Evolutionary conservation across 2,797 vertebrate species (phyloP), one percentile per base, ranked within the genome.

Genomic region (Avahi laniger): DNA sequence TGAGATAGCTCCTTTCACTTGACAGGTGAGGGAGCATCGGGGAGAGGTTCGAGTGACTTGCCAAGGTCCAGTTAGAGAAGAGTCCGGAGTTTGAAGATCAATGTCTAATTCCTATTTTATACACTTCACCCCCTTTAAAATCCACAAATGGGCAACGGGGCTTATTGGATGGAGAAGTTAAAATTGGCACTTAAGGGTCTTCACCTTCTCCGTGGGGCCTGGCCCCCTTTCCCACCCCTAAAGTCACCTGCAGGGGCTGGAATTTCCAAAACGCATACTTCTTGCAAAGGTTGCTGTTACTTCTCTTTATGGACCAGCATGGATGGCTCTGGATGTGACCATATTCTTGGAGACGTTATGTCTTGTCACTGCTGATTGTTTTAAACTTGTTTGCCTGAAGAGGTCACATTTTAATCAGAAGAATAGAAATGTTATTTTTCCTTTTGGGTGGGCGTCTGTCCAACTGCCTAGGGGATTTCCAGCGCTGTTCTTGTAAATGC

Each of bases 381-480:
- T 95, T 50, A 54, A 33, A 48, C 57, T 73, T 10, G 30, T 69
- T 67, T 75, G 69, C 72, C 78, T 0, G 0, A 22, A 70, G 94
- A 91, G 81, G 83, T 92, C 93, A 86, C 73, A 92, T 84, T 96
- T 96, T 86, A 67, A 93, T 87, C 17, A 26, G 96, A 93, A 95
- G 89, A 79, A 46, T 10, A 94, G 70, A 96, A 86, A 76, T 70
- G 76, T 72, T 89, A 6, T 33, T 76, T 65, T 88, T 73, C 89
- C 57, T 57, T 86, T 35, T 11, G 59, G 88, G 92, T 92, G 96
- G 96, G 96, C 65, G 18, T 91, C 86, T 89, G 84, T 93, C 97
- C 97, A 97, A 41, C 70, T 26, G 80, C 59, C 12, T 69, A 1
- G 97, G 97, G 97, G 97, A 97, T 97, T 97, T 97, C 97, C 97